Conservation (phyloP, 1,140 invertebrate genomes). For the Reticulitermes speratus region DNA sequence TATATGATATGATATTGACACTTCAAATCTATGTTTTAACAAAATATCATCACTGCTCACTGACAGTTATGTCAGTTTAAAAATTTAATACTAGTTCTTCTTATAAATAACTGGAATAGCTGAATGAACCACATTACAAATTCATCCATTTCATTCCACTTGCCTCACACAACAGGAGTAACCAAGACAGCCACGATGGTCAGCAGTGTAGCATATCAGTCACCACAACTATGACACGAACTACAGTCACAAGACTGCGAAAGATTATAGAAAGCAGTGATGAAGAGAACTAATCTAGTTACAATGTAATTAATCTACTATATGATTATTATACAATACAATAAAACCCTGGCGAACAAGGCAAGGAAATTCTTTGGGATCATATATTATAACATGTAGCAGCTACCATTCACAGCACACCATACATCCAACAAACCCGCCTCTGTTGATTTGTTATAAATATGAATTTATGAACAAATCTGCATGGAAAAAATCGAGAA, state of each 20-base stretch:
- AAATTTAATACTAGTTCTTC: too few relatives aligned
- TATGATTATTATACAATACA: conserved; percentile 1
- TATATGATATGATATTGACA: background rate
- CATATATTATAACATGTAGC: too few relatives aligned
- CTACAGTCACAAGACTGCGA: too few relatives aligned
- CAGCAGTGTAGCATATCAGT: background rate
- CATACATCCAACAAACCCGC: background rate
- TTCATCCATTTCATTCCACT: background rate
- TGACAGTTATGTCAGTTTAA: too few relatives aligned
- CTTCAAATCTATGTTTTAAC: background rate
- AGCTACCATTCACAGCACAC: background rate
- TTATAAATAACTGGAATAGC: too few relatives aligned
- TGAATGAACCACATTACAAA: too few relatives aligned
- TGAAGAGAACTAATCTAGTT: too few relatives aligned
- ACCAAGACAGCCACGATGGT: background rate
- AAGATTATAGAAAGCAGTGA: too few relatives aligned
- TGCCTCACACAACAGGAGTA: background rate
- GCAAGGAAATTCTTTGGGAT: too few relatives aligned
- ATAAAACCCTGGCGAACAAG: background rate
- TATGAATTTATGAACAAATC: too few relatives aligned
- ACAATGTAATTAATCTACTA: background rate
- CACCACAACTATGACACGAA: background rate
- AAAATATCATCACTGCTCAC: background rate
- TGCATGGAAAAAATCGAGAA: too few relatives aligned
- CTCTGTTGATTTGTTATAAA: background rate